These are phyloP conservation scores for Fulmarus glacialis DNA, from an alignment of 2,113 vertebrate genomes.

Conservation along the genomic window DNA sequence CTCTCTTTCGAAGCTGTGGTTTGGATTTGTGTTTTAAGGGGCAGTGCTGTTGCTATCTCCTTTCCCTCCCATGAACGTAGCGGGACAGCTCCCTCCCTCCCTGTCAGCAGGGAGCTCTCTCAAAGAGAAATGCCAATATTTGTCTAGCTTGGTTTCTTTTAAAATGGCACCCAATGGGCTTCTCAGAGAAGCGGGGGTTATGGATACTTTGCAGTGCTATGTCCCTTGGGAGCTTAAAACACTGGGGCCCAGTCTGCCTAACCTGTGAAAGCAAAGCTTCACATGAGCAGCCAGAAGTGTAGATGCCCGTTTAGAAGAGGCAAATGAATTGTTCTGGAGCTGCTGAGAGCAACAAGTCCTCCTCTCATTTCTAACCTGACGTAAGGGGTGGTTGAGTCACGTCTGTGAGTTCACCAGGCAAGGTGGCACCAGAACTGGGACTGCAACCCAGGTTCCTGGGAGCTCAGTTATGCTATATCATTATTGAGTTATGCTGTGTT, in stretches of 20 bases:
- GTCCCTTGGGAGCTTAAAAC: not conserved
- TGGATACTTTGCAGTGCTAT: not conserved
- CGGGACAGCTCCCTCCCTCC: not conserved
- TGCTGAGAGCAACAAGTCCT: not conserved
- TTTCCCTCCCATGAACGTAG: not conserved
- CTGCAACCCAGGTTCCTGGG: not conserved
- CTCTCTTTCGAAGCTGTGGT: not conserved
- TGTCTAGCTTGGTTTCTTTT: not conserved
- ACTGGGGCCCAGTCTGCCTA: not conserved
- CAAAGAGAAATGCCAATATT: not conserved
- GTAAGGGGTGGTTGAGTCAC: not conserved
- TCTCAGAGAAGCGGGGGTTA: not conserved
- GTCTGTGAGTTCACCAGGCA: not conserved
- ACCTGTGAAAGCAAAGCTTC: not conserved
- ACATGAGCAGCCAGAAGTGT: not conserved
- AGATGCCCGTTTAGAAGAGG: not conserved
- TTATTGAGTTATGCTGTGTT: not conserved
- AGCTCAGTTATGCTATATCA: not conserved
- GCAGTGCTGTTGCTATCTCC: not conserved
- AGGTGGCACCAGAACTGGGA: not conserved
- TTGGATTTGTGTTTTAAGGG: not conserved
- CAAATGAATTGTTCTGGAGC: rapidly evolving
- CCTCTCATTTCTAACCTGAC: not conserved
- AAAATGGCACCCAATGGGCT: not conserved
- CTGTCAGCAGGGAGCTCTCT: not conserved